Percentiles rank a stretch among this genome's conserved stretches.
phyloP scores from a whole-genome alignment of 2,888 invertebrate genomes.

The Podotricha telesiphe region DNA sequence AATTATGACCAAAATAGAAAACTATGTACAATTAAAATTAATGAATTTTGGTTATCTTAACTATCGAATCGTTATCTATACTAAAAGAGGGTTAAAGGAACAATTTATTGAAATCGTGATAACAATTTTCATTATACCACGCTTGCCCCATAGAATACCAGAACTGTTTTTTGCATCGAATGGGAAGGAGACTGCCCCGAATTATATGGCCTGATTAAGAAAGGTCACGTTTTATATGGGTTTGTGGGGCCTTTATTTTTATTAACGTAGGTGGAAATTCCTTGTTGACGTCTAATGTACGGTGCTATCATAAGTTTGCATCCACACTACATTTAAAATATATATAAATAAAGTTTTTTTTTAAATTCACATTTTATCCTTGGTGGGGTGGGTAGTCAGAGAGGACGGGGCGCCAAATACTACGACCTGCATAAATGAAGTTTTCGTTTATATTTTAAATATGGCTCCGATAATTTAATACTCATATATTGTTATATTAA shows the following conservation, averaged over 20 bases:
- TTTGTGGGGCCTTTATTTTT: constrained; percentile 7
- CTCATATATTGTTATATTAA: too few relatives aligned
- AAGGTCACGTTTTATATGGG: constrained; percentile 27
- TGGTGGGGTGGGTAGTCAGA: too few relatives aligned
- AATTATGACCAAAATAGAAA: background rate
- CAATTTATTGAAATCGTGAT: constrained; percentile 26
- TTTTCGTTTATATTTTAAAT: too few relatives aligned
- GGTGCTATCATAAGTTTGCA: background rate
- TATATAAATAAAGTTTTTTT: too few relatives aligned
- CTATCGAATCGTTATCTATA: background rate
- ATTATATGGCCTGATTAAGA: constrained; percentile 25
- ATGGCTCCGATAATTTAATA: too few relatives aligned
- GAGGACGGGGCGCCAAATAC: too few relatives aligned
- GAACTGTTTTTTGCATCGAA: constrained; percentile 22
- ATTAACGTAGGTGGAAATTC: constrained; percentile 3
- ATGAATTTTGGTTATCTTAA: constrained; percentile 11
- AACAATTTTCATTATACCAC: constrained; percentile 14
- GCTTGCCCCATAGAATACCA: constrained; percentile 21
- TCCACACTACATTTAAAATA: too few relatives aligned
- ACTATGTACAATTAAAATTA: constrained; percentile 8
- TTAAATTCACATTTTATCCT: too few relatives aligned
- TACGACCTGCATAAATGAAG: too few relatives aligned
- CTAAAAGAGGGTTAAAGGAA: constrained; percentile 22
- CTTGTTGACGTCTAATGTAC: background rate
- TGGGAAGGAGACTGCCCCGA: constrained; percentile 22